Conservation (phyloP, 30 jellyfish, hydroid and myxozoan species). For the Turritopsis dohrnii region DNA sequence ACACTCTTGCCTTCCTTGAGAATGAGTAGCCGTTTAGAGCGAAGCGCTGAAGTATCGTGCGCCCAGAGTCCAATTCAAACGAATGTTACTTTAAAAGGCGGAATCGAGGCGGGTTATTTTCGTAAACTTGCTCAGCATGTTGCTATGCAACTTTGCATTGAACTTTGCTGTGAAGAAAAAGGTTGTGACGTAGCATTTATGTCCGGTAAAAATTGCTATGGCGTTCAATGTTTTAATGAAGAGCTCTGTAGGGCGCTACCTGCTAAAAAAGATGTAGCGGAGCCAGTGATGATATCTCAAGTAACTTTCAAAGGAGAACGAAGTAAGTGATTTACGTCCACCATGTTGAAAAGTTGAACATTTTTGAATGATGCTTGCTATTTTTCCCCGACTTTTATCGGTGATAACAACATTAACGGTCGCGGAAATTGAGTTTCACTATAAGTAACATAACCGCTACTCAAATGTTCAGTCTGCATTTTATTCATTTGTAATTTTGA, state of each 20-base stretch:
- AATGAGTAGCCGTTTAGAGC: not conserved
- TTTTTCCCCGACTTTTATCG: too few species aligned
- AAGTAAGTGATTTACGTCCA: constrained; percentile 33
- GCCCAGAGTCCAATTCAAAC: constrained; percentile 71
- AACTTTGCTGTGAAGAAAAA: constrained; percentile 89
- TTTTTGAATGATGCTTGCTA: too few species aligned
- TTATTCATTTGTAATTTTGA: not conserved
- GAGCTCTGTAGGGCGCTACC: constrained; percentile 88
- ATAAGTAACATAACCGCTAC: not conserved
- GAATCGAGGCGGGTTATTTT: constrained; percentile 92
- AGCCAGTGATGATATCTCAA: constrained; percentile 77
- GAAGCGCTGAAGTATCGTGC: constrained; percentile 67
- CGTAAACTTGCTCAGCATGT: constrained; percentile 95
- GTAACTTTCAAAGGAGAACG: constrained; percentile 94
- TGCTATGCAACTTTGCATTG: constrained; percentile 92
- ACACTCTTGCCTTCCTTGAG: not conserved
- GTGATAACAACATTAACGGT: too few species aligned
- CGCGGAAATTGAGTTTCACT: not conserved
- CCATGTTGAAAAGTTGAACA: not conserved
- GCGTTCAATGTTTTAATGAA: constrained; percentile 95
- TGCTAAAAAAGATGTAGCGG: constrained; percentile 59
- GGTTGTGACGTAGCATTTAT: constrained; percentile 98
- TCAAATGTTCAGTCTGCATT: not conserved
- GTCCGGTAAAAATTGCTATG: constrained; percentile 93
- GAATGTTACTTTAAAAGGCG: constrained; percentile 84